Evolutionary conservation across 2,113 vertebrate genomes (phyloP).

Genomic region (Scomber japonicus): DNA sequence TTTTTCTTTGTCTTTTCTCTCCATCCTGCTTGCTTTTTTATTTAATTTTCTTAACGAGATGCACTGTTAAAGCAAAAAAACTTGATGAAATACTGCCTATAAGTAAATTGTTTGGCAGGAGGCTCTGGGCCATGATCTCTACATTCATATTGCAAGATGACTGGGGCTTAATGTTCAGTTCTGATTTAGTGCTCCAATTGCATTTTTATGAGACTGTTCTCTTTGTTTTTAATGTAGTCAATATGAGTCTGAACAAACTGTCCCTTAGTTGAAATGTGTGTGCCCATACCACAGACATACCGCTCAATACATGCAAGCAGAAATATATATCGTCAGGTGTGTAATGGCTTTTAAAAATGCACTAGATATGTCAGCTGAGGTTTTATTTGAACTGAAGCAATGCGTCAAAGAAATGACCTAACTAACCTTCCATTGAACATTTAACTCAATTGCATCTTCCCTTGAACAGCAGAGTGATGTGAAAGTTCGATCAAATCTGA

Average conservation of each 20-base stretch:
- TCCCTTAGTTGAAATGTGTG: too few relatives aligned
- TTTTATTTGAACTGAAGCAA: slow-evolving; percentile 4
- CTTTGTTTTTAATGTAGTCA: too few relatives aligned
- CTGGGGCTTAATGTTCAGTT: background rate
- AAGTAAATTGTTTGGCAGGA: slow-evolving; percentile 16
- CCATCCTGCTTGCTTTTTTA: background rate
- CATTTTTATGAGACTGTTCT: too few relatives aligned
- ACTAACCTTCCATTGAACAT: background rate
- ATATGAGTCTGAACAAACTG: too few relatives aligned
- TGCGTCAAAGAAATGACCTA: background rate
- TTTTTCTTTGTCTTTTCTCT: background rate
- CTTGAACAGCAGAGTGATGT: background rate
- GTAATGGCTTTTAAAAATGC: background rate
- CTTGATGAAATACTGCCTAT: background rate
- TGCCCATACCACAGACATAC: background rate
- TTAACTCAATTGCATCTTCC: background rate
- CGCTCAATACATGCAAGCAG: background rate
- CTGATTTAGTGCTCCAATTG: background rate
- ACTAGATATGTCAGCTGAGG: slow-evolving; percentile 12
- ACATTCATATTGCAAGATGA: slow-evolving; percentile 11
- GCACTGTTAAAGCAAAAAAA: background rate
- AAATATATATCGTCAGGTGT: background rate
- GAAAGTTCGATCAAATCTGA: slow-evolving; percentile 2
- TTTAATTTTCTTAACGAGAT: slow-evolving; percentile 2
- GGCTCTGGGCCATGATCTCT: slow-evolving; percentile 5